Base-by-base conservation (phyloP, 2,888 invertebrate species). In the Agrotis ipsilon region DNA sequence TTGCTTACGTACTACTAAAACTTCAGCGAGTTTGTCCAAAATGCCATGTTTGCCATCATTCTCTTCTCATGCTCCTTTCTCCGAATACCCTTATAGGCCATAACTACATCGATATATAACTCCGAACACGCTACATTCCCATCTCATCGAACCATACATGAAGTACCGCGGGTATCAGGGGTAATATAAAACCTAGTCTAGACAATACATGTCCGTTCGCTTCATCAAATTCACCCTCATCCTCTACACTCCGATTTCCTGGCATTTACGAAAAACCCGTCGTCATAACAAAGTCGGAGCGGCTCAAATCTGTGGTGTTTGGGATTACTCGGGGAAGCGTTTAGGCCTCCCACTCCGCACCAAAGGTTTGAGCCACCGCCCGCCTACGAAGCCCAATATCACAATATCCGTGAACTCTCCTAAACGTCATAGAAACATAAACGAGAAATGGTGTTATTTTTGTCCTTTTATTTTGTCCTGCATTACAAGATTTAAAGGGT, bases 381-480 rank as follows among this genome's bases (percentile, higher is more conserved):
- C 80, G 72, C 72, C 79, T 77, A 86, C 78, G 58, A 78, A 79
- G 72, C 80, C 70, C 81, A 81, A 85, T 86, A 88, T 87, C 87
- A 87, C 90, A 89, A 84, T 86, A 81, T 81, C 84, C 86, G 79
- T 85, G 81, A 81, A 82, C 84, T 65, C 80, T 75, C 85, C 79
- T 83, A 86, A 91, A 92, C 92, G 92, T 89, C 92, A 92, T 92
- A 92, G 92, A 92, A 92, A 92, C 90, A 85, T 70, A 72, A 80
- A 88, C 80, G 78, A 80, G 73, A 77, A 80, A 74, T 72, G 59
- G 76, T 76, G 83, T 68, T 68, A 32, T 52, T 66, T 78, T 66
- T 72, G 75, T 84, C 70, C 83, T 80, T 74, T 80, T 85, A 77
- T 69, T 75, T 67, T 52, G 76, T 74, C 58, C 61, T 32, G 55